phyloP scores from a whole-genome alignment of 2,888 invertebrate species.

The Marasmarcha lunaedactyla region DNA sequence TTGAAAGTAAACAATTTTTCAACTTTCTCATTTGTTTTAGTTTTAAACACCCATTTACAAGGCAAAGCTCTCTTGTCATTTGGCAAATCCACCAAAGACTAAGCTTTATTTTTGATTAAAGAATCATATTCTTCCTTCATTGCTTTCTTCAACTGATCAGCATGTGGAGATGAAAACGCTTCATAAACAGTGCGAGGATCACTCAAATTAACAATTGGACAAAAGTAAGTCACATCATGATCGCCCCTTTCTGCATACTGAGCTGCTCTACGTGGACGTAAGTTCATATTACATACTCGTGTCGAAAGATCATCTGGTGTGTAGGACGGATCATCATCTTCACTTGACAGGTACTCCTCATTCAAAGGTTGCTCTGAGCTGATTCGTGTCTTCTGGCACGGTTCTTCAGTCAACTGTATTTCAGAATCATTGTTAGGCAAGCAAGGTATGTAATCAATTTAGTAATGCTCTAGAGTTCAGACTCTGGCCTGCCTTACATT shows the following conservation, averaged over 20 bases:
- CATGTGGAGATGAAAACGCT: too few relatives aligned
- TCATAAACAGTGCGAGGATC: constrained; percentile 12
- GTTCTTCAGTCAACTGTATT: too few relatives aligned
- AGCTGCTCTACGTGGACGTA: too few relatives aligned
- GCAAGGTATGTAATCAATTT: too few relatives aligned
- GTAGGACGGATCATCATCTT: constrained; percentile 10
- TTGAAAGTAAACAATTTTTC: constrained; percentile 10
- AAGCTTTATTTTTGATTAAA: too few relatives aligned
- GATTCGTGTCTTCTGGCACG: neutral
- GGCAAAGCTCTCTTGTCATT: neutral
- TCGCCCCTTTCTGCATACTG: too few relatives aligned
- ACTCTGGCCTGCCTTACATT: too few relatives aligned
- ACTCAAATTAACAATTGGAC: constrained; percentile 9
- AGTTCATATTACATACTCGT: constrained; percentile 12
- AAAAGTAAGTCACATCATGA: constrained; percentile 12
- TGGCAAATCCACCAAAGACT: constrained; percentile 6
- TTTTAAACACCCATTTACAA: constrained; percentile 8
- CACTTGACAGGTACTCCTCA: constrained; percentile 4
- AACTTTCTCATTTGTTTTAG: constrained; percentile 10
- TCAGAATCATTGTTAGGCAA: neutral
- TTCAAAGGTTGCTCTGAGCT: constrained; percentile 8
- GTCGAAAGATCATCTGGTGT: constrained; percentile 5
- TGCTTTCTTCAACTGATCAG: constrained; percentile 1
- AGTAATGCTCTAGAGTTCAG: too few relatives aligned
- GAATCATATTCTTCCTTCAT: constrained; percentile 9